phyloP scores from a whole-genome alignment of 2,888 invertebrate genomes.

The Clepsis dumicolana region DNA sequence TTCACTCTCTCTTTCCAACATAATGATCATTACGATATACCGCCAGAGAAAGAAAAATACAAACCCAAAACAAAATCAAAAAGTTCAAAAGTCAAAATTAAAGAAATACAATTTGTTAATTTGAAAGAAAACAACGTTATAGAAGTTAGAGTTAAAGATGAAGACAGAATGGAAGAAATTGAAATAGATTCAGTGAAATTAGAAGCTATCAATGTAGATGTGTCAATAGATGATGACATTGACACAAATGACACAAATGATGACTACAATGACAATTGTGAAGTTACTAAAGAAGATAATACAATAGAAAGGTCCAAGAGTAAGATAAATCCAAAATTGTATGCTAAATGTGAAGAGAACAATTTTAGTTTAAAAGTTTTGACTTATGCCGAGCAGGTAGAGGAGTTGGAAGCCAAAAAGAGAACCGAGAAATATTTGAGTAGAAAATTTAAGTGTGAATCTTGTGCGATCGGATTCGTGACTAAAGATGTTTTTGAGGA shows the following conservation, averaged over 20 bases:
- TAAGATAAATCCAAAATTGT: background rate
- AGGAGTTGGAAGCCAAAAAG: background rate
- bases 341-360: background rate
- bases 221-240: background rate
- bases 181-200: background rate
- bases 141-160: background rate
- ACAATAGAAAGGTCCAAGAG: background rate
- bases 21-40: slow-evolving; percentile 31
- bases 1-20: slow-evolving; percentile 14
- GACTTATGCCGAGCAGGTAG: background rate
- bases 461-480: background rate
- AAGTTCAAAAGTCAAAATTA: slow-evolving; percentile 10
- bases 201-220: background rate
- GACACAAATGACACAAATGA: background rate
- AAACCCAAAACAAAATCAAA: background rate
- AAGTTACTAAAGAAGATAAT: background rate
- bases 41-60: slow-evolving; percentile 16
- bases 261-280: background rate
- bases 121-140: background rate
- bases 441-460: background rate
- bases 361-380: background rate
- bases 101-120: slow-evolving; percentile 12
- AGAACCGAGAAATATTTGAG: background rate
- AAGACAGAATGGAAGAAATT: background rate
- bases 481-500: slow-evolving; percentile 1